Evolutionary conservation across 2,888 invertebrate genomes (phyloP), one percentile per base, ranked within the genome.

Genomic region (Campoplex nolae): DNA sequence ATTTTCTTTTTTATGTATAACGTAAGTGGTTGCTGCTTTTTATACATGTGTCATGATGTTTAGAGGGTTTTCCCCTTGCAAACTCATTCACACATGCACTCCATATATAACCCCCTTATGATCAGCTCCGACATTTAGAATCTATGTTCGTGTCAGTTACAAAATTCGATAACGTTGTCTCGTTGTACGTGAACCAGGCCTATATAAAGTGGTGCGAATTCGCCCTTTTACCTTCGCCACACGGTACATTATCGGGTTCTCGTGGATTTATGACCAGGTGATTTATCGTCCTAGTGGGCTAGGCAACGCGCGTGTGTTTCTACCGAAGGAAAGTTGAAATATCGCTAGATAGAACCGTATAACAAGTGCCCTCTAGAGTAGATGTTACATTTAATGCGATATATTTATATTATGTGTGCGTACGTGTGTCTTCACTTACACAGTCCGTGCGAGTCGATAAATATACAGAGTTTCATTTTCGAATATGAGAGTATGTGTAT

Each of bases 221-320:
- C 76, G 87, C 84, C 84, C 82, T 82, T 87, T 83, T 83, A 87
- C 87, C 87, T 76, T 87, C 87, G 82, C 78, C 87, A 85, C 88
- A 70, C 73, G 76, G 76, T 80, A 68, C 83, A 83, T 88, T 85
- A 85, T 85, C 88, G 88, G 86, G 70, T 77, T 73, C 77, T 62
- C 80, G 58, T 85, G 86, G 88, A 91, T 91, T 91, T 91, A 91
- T 89, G 89, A 89, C 88, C 86, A 86, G 84, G 84, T 85, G 91
- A 91, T 91, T 91, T 91, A 91, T 91, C 87, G 88, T 86, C 84
- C 88, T 82, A 86, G 74, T 45, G 70, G 56, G 73, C 48, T 54
- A 38, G 71, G 62, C 54, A 18, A 45, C 80, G 68, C 70, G 65
- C 84, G 84, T 84, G 65, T 87, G 84, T 84, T 84, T 81, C 78